These are phyloP conservation scores for Orthosia gracilis DNA, from an alignment of 2,888 invertebrate species.

Conservation along the genomic window DNA sequence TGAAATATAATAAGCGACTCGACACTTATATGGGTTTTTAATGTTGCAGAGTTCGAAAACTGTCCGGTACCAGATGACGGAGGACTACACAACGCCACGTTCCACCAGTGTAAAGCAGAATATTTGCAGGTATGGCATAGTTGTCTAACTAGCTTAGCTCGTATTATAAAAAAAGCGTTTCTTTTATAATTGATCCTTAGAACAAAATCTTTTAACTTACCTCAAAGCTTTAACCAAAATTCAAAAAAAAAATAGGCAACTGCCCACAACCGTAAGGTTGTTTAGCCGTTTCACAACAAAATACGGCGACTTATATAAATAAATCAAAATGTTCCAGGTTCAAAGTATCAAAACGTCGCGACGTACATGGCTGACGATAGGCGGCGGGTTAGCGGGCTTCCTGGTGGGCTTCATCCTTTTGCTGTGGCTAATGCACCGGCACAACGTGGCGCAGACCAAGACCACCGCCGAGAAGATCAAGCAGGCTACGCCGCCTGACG, in stretches of 20 bases:
- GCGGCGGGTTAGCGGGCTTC: slow-evolving; percentile 86
- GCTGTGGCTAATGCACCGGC: slow-evolving; percentile 87
- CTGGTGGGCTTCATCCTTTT: slow-evolving; percentile 86
- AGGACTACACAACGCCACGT: slow-evolving; percentile 77
- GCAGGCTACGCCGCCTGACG: slow-evolving; percentile 72
- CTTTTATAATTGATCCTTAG: background rate
- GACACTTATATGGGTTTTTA: background rate
- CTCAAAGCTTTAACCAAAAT: too few species aligned
- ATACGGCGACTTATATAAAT: background rate
- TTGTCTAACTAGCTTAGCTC: background rate
- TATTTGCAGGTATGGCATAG: slow-evolving; percentile 76
- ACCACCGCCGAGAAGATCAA: slow-evolving; percentile 78
- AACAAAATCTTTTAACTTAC: too few species aligned
- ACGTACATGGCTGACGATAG: slow-evolving; percentile 87
- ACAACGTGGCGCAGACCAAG: slow-evolving; percentile 87
- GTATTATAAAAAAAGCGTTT: too few species aligned
- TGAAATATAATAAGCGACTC: background rate
- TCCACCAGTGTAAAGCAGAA: slow-evolving; percentile 78
- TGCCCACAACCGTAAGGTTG: background rate
- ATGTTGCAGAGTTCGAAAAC: slow-evolving; percentile 82
- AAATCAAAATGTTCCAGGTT: slow-evolving; percentile 72
- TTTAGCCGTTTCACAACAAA: background rate
- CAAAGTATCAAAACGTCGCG: slow-evolving; percentile 78
- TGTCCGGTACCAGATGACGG: slow-evolving; percentile 76
- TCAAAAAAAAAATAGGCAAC: background rate